These are phyloP conservation scores for Protobothrops mucrosquamatus DNA, from an alignment of 2,113 vertebrate genomes.

Conservation along the genomic window DNA sequence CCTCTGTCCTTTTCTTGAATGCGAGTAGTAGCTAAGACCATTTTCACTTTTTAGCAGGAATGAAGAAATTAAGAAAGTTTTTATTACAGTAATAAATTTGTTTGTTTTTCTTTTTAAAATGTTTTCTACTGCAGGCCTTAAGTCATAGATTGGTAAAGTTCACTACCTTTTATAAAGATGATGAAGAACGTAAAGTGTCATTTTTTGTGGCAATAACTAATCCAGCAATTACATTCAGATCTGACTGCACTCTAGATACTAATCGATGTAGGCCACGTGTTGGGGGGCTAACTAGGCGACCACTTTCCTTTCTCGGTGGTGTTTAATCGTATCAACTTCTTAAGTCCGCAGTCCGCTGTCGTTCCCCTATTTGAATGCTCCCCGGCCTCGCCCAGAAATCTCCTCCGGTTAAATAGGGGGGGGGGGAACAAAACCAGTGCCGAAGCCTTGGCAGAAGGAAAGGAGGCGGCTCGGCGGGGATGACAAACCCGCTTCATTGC, in stretches of 20 bases:
- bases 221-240: neutral
- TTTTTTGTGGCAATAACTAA: neutral
- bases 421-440: neutral
- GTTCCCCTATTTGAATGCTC: neutral
- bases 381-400: neutral
- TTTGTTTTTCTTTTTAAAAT: neutral
- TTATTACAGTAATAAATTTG: neutral
- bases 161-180: neutral
- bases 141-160: neutral
- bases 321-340: neutral
- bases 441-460: neutral
- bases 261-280: neutral
- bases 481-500: neutral
- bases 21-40: neutral
- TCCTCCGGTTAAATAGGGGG: neutral
- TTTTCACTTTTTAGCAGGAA: neutral
- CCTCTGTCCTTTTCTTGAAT: neutral
- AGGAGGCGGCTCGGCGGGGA: neutral
- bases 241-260: neutral
- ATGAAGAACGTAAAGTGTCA: neutral
- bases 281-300: neutral
- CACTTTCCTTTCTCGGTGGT: neutral
- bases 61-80: neutral
- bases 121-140: neutral
- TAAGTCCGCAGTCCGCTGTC: neutral